Base-by-base conservation (phyloP, 2,113 vertebrate genomes). In the Phyllopteryx taeniolatus region DNA sequence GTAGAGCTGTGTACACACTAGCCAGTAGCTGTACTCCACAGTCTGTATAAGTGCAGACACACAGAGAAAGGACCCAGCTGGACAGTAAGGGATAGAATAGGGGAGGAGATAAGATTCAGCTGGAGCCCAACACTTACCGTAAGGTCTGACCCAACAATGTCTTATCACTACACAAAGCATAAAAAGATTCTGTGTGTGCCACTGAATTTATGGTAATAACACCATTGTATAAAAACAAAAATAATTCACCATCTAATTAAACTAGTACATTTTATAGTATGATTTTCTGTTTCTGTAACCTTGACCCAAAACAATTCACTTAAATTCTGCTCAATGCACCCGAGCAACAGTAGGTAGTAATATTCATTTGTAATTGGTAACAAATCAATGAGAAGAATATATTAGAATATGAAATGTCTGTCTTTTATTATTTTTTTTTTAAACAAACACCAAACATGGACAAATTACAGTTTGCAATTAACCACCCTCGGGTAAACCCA, bases 51-150 rank as follows among this genome's bases (percentile, higher is more conserved):
- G 43, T 42, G 27, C 70, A 64, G 60, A 73, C 57, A 27, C 15
- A 35, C 15, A 17, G 35, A 67, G 86, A 91, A 67, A 73, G 39
- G 66, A 65, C 71, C 74, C 88, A 88, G 86, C 89, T 90, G 89
- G 71, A 78, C 67, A 59, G 68, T 66, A 71, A 88, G 78, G 74
- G 67, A 78, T 71, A 60, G 74, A 68, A 65, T 63, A 75, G 54
- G 78, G 87, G 87, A 84, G 86, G 86, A 85, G 86, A 90, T 76
- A 71, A 0, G 33, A 75, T 76, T 69, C 89, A 89, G 87, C 87
- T 88, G 87, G 77, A 73, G 65, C 46, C 4, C 44, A 61, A 70
- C 54, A 68, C 71, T 63, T 67, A 70, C 31, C 19, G 4, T 35
- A 71, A 64, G 46, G 78, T 76, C 53, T 67, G 61, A 72, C 43